Evolutionary conservation across 2,113 vertebrate species (phyloP), one percentile per base, ranked within the genome.

Genomic region (Misgurnus anguillicaudatus): DNA sequence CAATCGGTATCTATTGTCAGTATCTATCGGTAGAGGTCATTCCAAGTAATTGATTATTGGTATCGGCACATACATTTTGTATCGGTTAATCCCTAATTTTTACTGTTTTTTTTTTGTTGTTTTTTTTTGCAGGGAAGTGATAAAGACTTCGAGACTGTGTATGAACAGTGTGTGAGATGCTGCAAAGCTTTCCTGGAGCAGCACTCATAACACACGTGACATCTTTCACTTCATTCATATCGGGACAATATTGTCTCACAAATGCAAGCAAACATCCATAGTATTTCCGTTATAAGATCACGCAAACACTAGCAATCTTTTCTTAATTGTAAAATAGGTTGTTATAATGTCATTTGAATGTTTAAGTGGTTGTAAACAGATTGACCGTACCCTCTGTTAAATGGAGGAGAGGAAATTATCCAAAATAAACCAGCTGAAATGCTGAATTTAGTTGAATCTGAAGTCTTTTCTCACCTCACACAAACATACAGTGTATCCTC

Each of bases 111-210:
- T 47, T 47, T 47, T 19, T 21, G 61, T 42, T 31, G 2, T 38
- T 89, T 75, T 89, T 85, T 82, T 71, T 91, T 87, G 24, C 87
- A 99, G 97, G 98, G 95, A 17, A 92, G 80, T 0, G 94, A 95
- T 55, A 86, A 93, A 74, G 93, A 95, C 90, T 97, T 96, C 85
- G 95, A 96, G 88, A 92, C 86, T 10, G 94, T 96, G 78, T 96
- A 96, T 0, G 89, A 95, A 79, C 94, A 96, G 76, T 95, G 94
- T 80, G 48, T 89, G 57, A 91, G 95, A 73, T 97, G 94, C 91
- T 96, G 94, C 90, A 91, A 89, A 87, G 93, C 87, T 2, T 95
- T 96, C 86, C 87, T 96, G 87, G 94, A 95, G 51, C 53, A 8
- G 4, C 89, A 88, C 70, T 89, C 89, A 58, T 94, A 92, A 91